Evolutionary conservation across 1,140 invertebrate genomes (phyloP).

Genomic region (Drusus annulatus): DNA sequence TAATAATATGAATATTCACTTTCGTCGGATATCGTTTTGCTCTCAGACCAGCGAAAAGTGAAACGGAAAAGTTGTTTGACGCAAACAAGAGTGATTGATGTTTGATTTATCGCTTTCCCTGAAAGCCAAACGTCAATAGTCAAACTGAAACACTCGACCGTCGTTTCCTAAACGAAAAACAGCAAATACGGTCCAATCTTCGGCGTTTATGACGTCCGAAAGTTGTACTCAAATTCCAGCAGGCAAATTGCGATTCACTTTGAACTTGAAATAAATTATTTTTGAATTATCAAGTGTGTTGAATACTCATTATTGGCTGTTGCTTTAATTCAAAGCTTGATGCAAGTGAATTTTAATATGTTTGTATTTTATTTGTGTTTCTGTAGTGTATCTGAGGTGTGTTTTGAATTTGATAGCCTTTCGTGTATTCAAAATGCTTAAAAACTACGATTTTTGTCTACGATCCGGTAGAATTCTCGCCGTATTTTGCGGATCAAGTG

Average conservation of each 20-base stretch:
- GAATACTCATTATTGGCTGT: background rate
- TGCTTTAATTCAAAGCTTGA: background rate
- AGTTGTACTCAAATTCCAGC: too few species aligned
- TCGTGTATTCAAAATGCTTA: background rate
- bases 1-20: background rate
- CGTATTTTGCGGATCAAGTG: constrained; percentile 38
- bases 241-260: too few species aligned
- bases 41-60: background rate
- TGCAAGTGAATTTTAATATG: background rate
- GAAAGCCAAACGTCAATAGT: background rate
- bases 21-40: background rate
- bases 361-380: too few species aligned
- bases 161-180: background rate
- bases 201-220: constrained; percentile 18
- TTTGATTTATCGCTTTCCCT: constrained; percentile 6
- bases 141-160: background rate
- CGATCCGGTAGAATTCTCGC: constrained; percentile 4
- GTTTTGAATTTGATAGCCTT: too few species aligned
- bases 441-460: background rate
- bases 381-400: too few species aligned
- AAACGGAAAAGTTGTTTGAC: constrained; percentile 27
- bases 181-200: background rate
- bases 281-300: constrained; percentile 5
- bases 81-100: constrained; percentile 25
- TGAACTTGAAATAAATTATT: constrained; percentile 43